Evolutionary conservation across 2,113 vertebrate species (phyloP).

Genomic region (Rutilus rutilus): DNA sequence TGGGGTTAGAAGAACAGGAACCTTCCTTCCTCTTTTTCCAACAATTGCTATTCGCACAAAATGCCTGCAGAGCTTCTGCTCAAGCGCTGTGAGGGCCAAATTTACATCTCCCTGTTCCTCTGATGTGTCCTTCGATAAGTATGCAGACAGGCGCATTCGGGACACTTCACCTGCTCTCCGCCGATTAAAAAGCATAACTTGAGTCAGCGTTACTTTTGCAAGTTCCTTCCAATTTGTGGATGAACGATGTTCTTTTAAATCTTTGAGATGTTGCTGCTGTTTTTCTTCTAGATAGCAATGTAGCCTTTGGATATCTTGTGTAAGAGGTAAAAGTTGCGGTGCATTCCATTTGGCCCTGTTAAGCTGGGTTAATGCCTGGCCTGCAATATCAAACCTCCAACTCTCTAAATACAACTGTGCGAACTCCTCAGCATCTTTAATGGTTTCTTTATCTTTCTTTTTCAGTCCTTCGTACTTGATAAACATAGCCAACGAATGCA

Average conservation of each 20-base stretch:
- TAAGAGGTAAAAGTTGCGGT: constrained; percentile 27
- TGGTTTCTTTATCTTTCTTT: neutral
- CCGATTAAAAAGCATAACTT: constrained; percentile 38
- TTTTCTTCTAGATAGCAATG: constrained; percentile 35
- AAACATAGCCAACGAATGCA: neutral
- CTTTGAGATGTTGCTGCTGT: neutral
- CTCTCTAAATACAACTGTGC: neutral
- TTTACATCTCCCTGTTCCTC: constrained; percentile 25
- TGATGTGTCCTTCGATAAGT: constrained; percentile 13
- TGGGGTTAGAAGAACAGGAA: constrained; percentile 5
- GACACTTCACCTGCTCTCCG: constrained; percentile 48
- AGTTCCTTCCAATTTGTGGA: constrained; percentile 4
- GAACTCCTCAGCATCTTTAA: constrained; percentile 1
- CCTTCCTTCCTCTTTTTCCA: constrained; percentile 44
- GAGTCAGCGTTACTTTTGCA: constrained; percentile 30
- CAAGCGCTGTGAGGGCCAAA: constrained; percentile 32
- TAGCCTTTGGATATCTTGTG: constrained; percentile 34
- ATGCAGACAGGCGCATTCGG: constrained; percentile 32
- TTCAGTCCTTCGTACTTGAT: neutral
- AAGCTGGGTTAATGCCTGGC: neutral
- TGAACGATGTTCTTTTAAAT: neutral
- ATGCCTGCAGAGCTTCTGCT: constrained; percentile 37
- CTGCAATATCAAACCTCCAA: constrained; percentile 13
- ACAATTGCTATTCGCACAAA: constrained; percentile 34
- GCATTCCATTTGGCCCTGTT: constrained; percentile 33